Conservation (phyloP, 2,888 invertebrate genomes). For the Linnaemya vulpina region DNA sequence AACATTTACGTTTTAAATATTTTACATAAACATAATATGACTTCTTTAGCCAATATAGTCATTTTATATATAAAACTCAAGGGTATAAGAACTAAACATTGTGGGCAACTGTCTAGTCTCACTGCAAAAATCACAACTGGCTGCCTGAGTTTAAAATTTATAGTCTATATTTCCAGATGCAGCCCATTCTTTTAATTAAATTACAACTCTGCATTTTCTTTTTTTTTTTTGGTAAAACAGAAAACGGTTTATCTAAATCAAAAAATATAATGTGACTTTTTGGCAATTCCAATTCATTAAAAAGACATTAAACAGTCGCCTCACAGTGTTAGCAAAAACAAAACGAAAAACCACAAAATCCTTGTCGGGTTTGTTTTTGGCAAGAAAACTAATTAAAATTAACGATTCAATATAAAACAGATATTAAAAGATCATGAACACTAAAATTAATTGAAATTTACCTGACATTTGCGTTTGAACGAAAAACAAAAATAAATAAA, state of each 20-base stretch:
- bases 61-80: too few species aligned
- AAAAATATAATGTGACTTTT: conserved; percentile 26
- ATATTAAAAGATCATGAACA: conserved; percentile 19
- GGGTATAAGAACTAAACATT: not conserved
- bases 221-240: conserved; percentile 12
- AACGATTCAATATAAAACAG: conserved; percentile 31
- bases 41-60: too few species aligned
- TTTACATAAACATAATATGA: too few species aligned
- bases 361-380: not conserved
- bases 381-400: conserved; percentile 46
- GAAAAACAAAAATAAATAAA: conserved; percentile 4
- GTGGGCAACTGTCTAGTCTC: not conserved
- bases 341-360: not conserved
- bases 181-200: not conserved
- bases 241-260: conserved; percentile 23
- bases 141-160: too few species aligned
- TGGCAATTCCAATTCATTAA: conserved; percentile 41
- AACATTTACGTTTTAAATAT: too few species aligned
- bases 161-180: too few species aligned
- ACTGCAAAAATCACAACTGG: not conserved
- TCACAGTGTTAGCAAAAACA: not conserved
- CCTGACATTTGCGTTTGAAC: conserved; percentile 6
- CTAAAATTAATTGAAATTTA: conserved; percentile 54
- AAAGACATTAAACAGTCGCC: conserved; percentile 18
- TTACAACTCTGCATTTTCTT: not conserved